phyloP scores from a whole-genome alignment of 2,113 vertebrate species.

The Stegostoma tigrinum region DNA sequence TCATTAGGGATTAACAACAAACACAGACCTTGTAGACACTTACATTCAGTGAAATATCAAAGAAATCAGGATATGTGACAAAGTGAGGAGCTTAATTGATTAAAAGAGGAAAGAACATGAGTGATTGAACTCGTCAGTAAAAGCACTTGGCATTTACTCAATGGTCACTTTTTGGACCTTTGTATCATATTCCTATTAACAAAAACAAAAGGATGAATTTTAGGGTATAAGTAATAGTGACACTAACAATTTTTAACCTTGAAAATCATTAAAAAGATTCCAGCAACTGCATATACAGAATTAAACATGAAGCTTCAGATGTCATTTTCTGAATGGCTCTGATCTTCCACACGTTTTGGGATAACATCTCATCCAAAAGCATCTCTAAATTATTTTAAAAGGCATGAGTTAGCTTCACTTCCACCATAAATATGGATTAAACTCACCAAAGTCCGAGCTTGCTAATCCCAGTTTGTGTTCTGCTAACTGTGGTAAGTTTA shows the following conservation, averaged over 20 bases:
- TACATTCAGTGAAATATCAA: no score
- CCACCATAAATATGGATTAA: no score
- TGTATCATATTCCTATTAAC: background rate
- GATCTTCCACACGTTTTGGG: background rate
- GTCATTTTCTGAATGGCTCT: background rate
- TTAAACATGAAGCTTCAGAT: background rate
- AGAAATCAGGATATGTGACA: background rate
- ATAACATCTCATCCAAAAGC: background rate
- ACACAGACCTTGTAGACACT: no score
- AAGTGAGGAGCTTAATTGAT: background rate
- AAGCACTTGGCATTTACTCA: background rate
- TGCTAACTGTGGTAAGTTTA: background rate
- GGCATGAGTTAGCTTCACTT: background rate
- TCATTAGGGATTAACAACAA: no score
- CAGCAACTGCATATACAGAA: background rate
- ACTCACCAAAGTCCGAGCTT: background rate
- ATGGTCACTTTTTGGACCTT: background rate
- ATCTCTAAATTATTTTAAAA: background rate
- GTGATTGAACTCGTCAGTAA: background rate
- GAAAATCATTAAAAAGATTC: background rate
- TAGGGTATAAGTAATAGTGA: background rate
- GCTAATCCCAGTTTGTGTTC: background rate
- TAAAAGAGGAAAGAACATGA: background rate
- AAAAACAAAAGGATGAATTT: background rate
- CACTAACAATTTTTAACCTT: background rate